Conservation (phyloP, 2,797 vertebrate genomes). For the Paratrypauchen microcephalus region DNA sequence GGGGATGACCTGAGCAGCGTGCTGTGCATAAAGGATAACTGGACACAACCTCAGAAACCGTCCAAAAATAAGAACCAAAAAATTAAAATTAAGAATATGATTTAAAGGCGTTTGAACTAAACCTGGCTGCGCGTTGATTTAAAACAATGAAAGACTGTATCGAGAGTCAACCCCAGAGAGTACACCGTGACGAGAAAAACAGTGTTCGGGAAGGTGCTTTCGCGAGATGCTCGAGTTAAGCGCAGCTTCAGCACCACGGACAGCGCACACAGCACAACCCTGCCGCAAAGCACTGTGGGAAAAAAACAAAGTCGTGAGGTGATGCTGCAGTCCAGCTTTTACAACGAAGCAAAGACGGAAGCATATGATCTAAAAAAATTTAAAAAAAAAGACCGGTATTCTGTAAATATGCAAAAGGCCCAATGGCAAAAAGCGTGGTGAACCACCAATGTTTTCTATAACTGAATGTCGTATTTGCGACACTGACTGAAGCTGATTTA, state of each 20-base stretch:
- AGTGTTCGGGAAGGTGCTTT: conserved; percentile 27
- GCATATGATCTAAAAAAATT: conserved; percentile 3
- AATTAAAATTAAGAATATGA: conserved; percentile 4
- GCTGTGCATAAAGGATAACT: conserved; percentile 81
- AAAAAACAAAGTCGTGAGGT: conserved; percentile 65
- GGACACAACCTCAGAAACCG: conserved; percentile 25
- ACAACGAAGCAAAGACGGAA: conserved; percentile 22
- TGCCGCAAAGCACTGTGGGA: conserved; percentile 83
- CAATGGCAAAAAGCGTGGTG: background rate
- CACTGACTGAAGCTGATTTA: background rate
- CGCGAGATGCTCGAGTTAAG: conserved; percentile 71
- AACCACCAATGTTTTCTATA: background rate
- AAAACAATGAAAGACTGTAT: background rate
- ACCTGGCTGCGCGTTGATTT: background rate
- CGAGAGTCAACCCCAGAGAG: background rate
- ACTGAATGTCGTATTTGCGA: background rate
- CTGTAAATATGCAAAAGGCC: background rate
- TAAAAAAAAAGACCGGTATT: background rate
- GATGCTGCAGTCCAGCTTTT: conserved; percentile 65
- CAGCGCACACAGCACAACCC: conserved; percentile 66
- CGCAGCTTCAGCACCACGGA: conserved; percentile 86
- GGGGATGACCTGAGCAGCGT: conserved; percentile 69
- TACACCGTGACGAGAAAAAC: background rate
- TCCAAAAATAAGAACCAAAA: background rate
- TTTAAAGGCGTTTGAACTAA: conserved; percentile 10